Base-by-base conservation (phyloP, 92 coral and sea anemone species). In the Blastomussa wellsi region DNA sequence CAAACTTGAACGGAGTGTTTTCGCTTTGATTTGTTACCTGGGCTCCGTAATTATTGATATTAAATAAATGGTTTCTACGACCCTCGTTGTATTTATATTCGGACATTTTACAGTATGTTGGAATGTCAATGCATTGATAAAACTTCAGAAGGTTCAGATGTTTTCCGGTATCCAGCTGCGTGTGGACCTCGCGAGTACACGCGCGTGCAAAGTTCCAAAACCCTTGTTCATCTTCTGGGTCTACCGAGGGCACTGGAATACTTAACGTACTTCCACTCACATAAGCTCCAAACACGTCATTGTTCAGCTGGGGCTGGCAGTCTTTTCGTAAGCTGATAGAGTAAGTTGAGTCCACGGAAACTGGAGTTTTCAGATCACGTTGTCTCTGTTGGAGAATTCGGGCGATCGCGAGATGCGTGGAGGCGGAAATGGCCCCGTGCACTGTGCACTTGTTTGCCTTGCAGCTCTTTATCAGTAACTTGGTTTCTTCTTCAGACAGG, bases 351-450 rank as follows among this genome's bases (percentile, higher is more conserved):
- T 86, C 71, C 41, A 86, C 66, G 20, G 79, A 4, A 12, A 84
- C 15, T 14, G 82, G 87, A n/a, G 44, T 28, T 44, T 60, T 84
- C 11, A 53, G 60, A 20, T 75, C 65, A 5, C 24, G n/a, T 10
- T 65, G 79, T 32, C 79, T 59, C 68, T 55, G 31, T 32, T 48
- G 76, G 7, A 86, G 44, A 79, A 86, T 65, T 77, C 55, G 78
- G 37, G 78, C 67, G 29, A 79, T 86, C 53, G 89, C 89, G 32
- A 65, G 72, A 87, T 81, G 57, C 75, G 72, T 59, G 52, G 88
- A 86, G 47, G 90, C 90, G 24, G 87, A 74, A 16, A 87, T 73
- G 17, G 88, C 90, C 0, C 90, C 90, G 22, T 87, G 90, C 20
- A 87, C 90, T 1, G 90, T 87, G 47, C 90, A 87, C 47, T 75